Conservation (phyloP, 2,113 vertebrate genomes). For the Pterophyllum scalare region DNA sequence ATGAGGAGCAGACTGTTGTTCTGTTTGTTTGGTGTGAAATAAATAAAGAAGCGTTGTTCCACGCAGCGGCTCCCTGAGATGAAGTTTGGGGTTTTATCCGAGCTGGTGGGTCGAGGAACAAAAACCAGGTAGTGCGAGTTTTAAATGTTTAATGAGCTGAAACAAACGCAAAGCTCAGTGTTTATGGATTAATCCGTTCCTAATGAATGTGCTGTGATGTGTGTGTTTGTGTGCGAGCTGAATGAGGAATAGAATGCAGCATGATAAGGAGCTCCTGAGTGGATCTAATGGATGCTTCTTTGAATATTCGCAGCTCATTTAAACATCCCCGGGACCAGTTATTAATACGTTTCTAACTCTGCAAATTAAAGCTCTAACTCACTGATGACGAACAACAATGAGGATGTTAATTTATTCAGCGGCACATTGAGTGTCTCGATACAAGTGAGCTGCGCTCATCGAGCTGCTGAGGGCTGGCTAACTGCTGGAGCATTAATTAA, state of each 20-base stretch:
- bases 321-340: neutral
- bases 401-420: slow-evolving; percentile 9
- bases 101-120: neutral
- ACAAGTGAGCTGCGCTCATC: neutral
- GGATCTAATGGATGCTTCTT: slow-evolving; percentile 4
- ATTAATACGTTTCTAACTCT: slow-evolving; percentile 9
- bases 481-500: slow-evolving; percentile 16
- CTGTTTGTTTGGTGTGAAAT: neutral
- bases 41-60: neutral
- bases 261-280: slow-evolving; percentile 10
- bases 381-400: slow-evolving; percentile 10
- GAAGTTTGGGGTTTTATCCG: neutral
- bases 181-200: slow-evolving; percentile 5
- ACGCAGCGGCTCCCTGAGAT: neutral
- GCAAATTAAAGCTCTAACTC: slow-evolving; percentile 16
- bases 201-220: neutral
- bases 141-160: slow-evolving; percentile 15
- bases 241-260: neutral
- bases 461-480: slow-evolving; percentile 3
- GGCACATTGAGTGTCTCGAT: neutral
- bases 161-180: neutral
- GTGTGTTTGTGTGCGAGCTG: neutral
- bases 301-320: neutral
- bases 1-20: neutral
- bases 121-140: slow-evolving; percentile 1